Evolutionary conservation across 2,888 invertebrate species (phyloP).

Genomic region (Rambutsinella grinnellia): DNA sequence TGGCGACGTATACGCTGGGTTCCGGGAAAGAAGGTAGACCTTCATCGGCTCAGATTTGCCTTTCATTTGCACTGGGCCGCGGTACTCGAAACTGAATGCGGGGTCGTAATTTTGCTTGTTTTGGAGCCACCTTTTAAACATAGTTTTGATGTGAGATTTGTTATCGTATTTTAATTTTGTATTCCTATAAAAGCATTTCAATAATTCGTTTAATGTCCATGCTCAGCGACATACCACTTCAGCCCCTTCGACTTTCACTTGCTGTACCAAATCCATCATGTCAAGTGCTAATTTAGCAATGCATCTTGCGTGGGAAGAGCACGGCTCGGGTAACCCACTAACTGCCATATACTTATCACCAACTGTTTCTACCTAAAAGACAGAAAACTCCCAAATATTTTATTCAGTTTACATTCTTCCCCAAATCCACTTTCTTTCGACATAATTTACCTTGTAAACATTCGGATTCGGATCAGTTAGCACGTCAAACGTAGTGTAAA

Average conservation of each 20-base stretch:
- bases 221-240: slow-evolving; percentile 81
- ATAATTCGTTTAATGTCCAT: slow-evolving; percentile 91
- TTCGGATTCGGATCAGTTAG: slow-evolving; percentile 94
- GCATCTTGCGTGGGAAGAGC: slow-evolving; percentile 89
- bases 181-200: too few relatives aligned
- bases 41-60: slow-evolving; percentile 95
- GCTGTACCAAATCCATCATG: slow-evolving; percentile 94
- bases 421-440: too few relatives aligned
- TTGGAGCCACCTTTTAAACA: slow-evolving; percentile 64
- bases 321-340: slow-evolving; percentile 92
- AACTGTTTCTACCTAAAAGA: slow-evolving; percentile 98
- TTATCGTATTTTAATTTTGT: too few relatives aligned
- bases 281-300: slow-evolving; percentile 91
- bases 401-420: too few relatives aligned
- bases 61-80: slow-evolving; percentile 93
- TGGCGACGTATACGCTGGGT: slow-evolving; percentile 13
- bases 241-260: slow-evolving; percentile 87
- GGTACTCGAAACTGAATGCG: slow-evolving; percentile 85
- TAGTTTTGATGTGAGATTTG: too few relatives aligned
- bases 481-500: slow-evolving; percentile 94
- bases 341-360: slow-evolving; percentile 99
- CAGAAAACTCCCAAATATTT: too few relatives aligned
- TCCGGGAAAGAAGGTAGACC: slow-evolving; percentile 84
- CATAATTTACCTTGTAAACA: slow-evolving; percentile 89
- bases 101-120: slow-evolving; percentile 82